These are phyloP conservation scores for Styela plicata DNA, from an alignment of 23 tunicate genomes.

Conservation along the genomic window DNA sequence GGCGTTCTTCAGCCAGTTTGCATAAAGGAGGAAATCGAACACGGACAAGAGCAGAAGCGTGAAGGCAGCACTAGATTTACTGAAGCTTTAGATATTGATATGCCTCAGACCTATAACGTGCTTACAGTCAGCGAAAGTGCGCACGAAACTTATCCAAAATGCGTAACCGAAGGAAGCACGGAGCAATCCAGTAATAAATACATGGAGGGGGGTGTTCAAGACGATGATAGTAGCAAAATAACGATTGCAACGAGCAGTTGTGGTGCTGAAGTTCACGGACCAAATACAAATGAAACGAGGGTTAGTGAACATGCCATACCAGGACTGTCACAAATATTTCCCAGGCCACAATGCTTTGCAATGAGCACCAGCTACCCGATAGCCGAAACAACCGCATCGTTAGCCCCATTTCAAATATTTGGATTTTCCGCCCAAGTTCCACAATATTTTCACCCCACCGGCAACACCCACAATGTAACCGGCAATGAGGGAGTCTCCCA, in stretches of 20 bases:
- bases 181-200: too few relatives aligned
- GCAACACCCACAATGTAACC: neutral
- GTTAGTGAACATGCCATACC: too few relatives aligned
- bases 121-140: neutral
- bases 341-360: neutral
- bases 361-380: neutral
- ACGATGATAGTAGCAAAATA: too few relatives aligned
- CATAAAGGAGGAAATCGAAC: too few relatives aligned
- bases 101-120: neutral
- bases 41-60: too few relatives aligned
- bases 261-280: too few relatives aligned
- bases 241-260: too few relatives aligned
- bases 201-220: too few relatives aligned
- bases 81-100: neutral
- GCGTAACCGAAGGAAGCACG: too few relatives aligned
- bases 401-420: neutral
- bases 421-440: neutral
- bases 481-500: neutral
- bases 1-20: too few relatives aligned
- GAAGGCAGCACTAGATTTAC: neutral
- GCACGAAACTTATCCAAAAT: neutral
- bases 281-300: too few relatives aligned
- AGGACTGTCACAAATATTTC: neutral
- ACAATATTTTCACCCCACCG: neutral
- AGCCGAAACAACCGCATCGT: neutral